A percentile compares a stretch with the other conserved stretches of the same genome.
phyloP scores from a whole-genome alignment of 2,113 vertebrate genomes.

The Galemys pyrenaicus region DNA sequence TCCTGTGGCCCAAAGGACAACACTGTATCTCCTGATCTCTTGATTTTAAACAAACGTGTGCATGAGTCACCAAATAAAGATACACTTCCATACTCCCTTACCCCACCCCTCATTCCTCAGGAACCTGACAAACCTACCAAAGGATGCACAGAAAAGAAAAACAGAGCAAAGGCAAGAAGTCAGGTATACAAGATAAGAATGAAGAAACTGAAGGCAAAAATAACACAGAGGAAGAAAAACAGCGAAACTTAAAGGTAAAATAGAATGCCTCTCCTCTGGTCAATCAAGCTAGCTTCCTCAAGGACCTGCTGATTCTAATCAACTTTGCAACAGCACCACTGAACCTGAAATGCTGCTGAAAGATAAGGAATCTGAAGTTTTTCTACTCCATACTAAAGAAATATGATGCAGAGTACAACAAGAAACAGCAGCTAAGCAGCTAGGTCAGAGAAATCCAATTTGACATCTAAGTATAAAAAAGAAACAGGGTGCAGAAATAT shows the following conservation, averaged over 20 bases:
- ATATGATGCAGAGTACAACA: not conserved
- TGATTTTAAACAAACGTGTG: not conserved
- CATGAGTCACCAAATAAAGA: not conserved
- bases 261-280: not conserved
- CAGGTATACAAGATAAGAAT: not conserved
- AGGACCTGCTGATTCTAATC: not conserved
- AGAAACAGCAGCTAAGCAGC: not conserved
- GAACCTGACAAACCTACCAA: not conserved
- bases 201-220: not conserved
- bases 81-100: not conserved
- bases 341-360: not conserved
- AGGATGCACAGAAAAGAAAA: not conserved
- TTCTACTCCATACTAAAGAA: not conserved
- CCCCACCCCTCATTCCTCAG: not conserved
- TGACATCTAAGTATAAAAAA: not conserved
- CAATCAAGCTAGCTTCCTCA: not conserved
- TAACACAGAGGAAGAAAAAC: not conserved
- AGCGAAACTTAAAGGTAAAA: not conserved
- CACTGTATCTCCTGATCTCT: not conserved
- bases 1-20: not conserved
- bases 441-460: slow-evolving; percentile 20
- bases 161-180: not conserved
- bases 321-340: not conserved
- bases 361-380: not conserved
- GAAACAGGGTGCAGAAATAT: not conserved